These are phyloP conservation scores for Haemorhous mexicanus DNA, from an alignment of 2,113 vertebrate genomes.

Conservation along the genomic window DNA sequence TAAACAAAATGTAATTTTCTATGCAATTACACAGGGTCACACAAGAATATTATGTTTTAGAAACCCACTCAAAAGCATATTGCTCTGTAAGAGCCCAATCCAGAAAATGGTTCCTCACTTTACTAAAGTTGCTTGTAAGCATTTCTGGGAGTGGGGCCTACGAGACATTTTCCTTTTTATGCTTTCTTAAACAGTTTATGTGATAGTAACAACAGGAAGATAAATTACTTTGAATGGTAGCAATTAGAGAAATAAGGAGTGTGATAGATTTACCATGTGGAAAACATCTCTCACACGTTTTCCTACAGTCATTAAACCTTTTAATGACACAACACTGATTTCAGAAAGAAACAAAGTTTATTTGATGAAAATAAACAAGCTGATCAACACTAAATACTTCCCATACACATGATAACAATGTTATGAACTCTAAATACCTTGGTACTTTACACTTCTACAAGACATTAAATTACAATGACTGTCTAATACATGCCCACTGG, in stretches of 20 bases:
- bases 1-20: conserved; percentile 60
- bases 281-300: conserved; percentile 64
- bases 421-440: conserved; percentile 78
- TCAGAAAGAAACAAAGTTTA: conserved; percentile 90
- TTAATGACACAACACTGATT: conserved; percentile 57
- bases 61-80: conserved; percentile 53
- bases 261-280: conserved; percentile 66
- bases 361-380: conserved; percentile 90
- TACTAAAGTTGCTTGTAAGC: not conserved
- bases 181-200: conserved; percentile 68
- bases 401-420: conserved; percentile 82
- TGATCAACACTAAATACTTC: conserved; percentile 85
- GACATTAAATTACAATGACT: conserved; percentile 81
- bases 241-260: conserved; percentile 59
- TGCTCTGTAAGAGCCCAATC: conserved; percentile 41
- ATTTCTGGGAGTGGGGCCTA: conserved; percentile 38
- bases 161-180: conserved; percentile 51
- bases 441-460: conserved; percentile 77
- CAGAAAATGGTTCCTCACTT: conserved; percentile 40
- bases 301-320: conserved; percentile 49
- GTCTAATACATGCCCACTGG: conserved; percentile 84
- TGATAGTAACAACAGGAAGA: conserved; percentile 65
- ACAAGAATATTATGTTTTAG: conserved; percentile 66
- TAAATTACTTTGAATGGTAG: conserved; percentile 66
- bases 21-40: conserved; percentile 62